Percentiles rank a stretch among this genome's conserved stretches.
Evolutionary conservation across 2,113 vertebrate genomes (phyloP).

Genomic region (Ranitomeya variabilis): DNA sequence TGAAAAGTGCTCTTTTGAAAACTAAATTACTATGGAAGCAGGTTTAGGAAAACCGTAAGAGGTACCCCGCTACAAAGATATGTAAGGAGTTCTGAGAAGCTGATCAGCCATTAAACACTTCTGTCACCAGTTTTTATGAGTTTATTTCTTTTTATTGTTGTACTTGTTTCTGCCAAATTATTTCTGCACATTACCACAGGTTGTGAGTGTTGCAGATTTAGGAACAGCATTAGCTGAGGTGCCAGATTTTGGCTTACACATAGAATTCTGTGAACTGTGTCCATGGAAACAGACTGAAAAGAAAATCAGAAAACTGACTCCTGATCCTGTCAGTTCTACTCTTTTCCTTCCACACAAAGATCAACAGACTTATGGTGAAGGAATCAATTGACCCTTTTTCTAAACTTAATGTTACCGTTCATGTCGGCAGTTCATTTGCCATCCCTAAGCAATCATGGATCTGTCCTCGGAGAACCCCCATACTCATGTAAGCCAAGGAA

Average conservation of each 20-base stretch:
- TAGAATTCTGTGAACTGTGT: constrained; percentile 72
- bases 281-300: constrained; percentile 78
- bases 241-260: constrained; percentile 68
- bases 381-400: constrained; percentile 56
- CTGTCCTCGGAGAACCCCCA: constrained; percentile 21
- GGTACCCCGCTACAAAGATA: not conserved
- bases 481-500: not conserved
- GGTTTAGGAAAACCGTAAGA: constrained; percentile 20
- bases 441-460: constrained; percentile 1
- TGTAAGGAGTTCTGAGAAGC: constrained; percentile 21
- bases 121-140: constrained; percentile 41
- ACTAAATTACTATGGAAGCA: not conserved
- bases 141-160: constrained; percentile 60
- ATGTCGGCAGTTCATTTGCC: not conserved
- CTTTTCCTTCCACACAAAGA: constrained; percentile 55
- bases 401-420: not conserved
- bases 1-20: constrained; percentile 23
- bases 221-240: constrained; percentile 70
- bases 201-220: constrained; percentile 64
- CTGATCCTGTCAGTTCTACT: constrained; percentile 60
- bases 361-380: constrained; percentile 63
- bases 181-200: constrained; percentile 66
- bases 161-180: constrained; percentile 62
- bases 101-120: constrained; percentile 54
- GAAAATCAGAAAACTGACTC: constrained; percentile 65